These are phyloP conservation scores for Drosophila ercepeae DNA, from an alignment of 1,140 invertebrate species.

Conservation along the genomic window DNA sequence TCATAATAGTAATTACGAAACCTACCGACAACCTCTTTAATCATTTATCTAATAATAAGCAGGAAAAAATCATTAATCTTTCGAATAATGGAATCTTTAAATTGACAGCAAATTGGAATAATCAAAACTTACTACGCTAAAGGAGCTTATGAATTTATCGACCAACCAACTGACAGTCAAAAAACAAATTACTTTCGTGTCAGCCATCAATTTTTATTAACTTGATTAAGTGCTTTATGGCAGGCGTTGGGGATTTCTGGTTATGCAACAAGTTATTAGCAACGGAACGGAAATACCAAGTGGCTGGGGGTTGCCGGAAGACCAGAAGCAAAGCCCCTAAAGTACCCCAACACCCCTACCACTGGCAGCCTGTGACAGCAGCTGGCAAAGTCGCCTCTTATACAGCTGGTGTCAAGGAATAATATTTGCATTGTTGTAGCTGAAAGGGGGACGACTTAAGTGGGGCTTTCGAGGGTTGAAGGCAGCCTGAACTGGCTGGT, in stretches of 20 bases:
- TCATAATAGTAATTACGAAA: too few species aligned
- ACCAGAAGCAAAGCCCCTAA: not conserved
- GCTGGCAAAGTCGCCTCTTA: constrained; percentile 21
- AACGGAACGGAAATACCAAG: constrained; percentile 30
- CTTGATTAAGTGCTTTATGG: constrained; percentile 63
- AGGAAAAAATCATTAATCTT: not conserved
- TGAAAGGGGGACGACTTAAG: constrained; percentile 19
- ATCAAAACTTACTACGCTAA: not conserved
- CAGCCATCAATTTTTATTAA: constrained; percentile 63
- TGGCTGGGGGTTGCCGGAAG: not conserved
- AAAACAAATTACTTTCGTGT: constrained; percentile 47
- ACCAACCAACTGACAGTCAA: constrained; percentile 5
- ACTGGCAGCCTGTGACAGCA: constrained; percentile 35
- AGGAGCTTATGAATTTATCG: not conserved
- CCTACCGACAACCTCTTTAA: not conserved
- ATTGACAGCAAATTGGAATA: constrained; percentile 9
- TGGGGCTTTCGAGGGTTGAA: constrained; percentile 3
- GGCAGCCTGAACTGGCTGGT: not conserved
- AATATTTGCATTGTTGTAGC: constrained; percentile 50
- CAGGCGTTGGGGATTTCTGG: constrained; percentile 41
- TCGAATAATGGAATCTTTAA: not conserved
- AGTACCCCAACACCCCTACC: constrained; percentile 1
- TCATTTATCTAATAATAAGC: not conserved
- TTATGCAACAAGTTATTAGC: constrained; percentile 60
- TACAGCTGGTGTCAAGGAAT: constrained; percentile 48